phyloP scores from a whole-genome alignment of 1,140 invertebrate species.

The Aphelinus certus region DNA sequence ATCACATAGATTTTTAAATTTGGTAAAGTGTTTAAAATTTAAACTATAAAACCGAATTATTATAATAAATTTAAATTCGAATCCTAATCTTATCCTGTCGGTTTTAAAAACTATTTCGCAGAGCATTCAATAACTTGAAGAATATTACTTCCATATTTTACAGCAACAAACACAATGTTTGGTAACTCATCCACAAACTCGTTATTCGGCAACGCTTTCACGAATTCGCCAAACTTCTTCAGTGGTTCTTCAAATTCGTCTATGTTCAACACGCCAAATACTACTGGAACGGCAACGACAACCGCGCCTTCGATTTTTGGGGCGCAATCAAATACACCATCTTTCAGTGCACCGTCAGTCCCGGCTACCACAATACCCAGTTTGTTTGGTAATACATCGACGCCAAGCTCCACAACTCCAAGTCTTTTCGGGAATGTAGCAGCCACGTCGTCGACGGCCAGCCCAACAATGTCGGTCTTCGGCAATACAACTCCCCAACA shows the following conservation, averaged over 20 bases:
- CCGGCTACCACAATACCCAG: slow-evolving; percentile 7
- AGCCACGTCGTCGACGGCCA: background rate
- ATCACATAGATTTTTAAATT: too few species aligned
- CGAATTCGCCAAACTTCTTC: slow-evolving; percentile 36
- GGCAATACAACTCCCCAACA: slow-evolving; percentile 10
- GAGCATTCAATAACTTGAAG: too few species aligned
- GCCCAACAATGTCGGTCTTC: background rate
- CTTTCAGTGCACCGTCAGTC: slow-evolving; percentile 28
- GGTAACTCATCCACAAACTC: too few species aligned
- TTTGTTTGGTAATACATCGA: slow-evolving; percentile 35
- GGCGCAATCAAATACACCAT: slow-evolving; percentile 3
- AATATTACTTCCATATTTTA: too few species aligned
- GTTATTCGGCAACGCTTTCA: slow-evolving; percentile 2
- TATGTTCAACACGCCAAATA: slow-evolving; percentile 18
- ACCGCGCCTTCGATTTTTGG: slow-evolving; percentile 38
- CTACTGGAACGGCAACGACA: slow-evolving; percentile 8
- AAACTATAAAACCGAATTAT: too few species aligned
- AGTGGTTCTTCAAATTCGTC: slow-evolving; percentile 5
- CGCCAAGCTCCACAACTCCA: background rate
- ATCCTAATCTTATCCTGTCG: too few species aligned
- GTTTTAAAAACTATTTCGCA: too few species aligned
- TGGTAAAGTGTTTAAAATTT: too few species aligned
- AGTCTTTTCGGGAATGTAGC: slow-evolving; percentile 19
- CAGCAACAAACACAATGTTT: too few species aligned
- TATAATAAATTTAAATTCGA: too few species aligned